Percentiles rank a stretch among this genome's conserved stretches.
Evolutionary conservation across 2,113 vertebrate species (phyloP).

Genomic region (Vireo altiloquus): DNA sequence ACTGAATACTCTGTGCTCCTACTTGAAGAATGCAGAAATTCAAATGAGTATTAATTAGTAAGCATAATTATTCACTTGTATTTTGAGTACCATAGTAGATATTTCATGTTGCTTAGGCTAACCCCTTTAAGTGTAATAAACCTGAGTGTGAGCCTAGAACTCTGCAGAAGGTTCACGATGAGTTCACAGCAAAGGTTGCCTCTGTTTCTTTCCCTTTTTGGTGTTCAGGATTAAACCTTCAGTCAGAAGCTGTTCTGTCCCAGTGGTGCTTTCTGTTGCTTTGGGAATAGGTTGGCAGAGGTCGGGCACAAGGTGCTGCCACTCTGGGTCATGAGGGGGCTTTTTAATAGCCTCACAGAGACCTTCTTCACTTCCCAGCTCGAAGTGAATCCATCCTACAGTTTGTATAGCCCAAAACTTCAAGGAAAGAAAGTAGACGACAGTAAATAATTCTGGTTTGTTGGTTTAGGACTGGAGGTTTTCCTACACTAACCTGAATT

Average conservation of each 20-base stretch:
- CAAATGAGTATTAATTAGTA: not conserved
- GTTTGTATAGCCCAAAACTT: not conserved
- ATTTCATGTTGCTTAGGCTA: not conserved
- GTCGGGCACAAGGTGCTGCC: not conserved
- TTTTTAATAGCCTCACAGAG: not conserved
- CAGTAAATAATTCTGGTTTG: not conserved
- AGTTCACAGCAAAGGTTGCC: not conserved
- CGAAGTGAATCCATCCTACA: not conserved
- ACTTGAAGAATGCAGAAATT: not conserved
- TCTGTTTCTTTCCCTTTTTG: not conserved
- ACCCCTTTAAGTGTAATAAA: not conserved
- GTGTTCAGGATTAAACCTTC: not conserved
- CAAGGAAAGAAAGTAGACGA: not conserved
- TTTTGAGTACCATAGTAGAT: not conserved
- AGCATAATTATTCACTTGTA: not conserved
- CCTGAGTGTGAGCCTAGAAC: not conserved
- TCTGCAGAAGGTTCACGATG: not conserved
- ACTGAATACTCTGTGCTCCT: not conserved
- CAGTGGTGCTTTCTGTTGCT: not conserved
- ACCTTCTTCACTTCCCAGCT: not conserved
- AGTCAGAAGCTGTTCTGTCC: not conserved
- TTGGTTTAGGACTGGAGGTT: not conserved
- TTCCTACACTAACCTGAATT: not conserved
- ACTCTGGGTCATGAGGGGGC: accelerated
- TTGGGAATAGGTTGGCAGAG: not conserved